phyloP scores from a whole-genome alignment of 2,113 vertebrate species.

The Mohoua ochrocephala region DNA sequence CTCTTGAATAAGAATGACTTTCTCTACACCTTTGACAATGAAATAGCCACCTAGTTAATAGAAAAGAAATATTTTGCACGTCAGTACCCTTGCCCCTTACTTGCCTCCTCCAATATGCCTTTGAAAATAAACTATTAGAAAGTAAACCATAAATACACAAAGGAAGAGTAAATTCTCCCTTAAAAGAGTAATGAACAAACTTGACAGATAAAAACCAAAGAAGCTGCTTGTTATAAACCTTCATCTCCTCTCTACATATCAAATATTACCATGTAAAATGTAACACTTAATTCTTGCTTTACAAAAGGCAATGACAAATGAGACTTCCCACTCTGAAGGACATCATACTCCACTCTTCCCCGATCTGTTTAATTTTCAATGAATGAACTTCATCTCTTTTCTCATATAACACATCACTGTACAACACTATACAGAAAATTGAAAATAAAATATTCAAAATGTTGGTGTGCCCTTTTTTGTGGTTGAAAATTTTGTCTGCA shows the following conservation, averaged over 20 bases:
- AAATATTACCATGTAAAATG: background rate
- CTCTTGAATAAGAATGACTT: conserved; percentile 98
- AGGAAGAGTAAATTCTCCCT: background rate
- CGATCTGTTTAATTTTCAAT: background rate
- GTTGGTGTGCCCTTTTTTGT: background rate
- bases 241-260: background rate
- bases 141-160: background rate
- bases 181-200: background rate
- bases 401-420: background rate
- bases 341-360: background rate
- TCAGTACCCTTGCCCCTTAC: background rate
- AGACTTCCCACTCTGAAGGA: background rate
- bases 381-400: background rate
- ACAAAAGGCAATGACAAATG: background rate
- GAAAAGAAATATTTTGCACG: background rate
- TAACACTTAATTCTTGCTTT: background rate
- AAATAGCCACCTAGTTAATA: conserved; percentile 88
- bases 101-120: background rate
- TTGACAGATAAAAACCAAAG: background rate
- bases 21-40: conserved; percentile 97
- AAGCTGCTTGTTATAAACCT: background rate
- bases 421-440: background rate
- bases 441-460: background rate
- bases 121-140: background rate
- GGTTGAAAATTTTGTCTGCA: background rate